Base-by-base conservation (phyloP, 2,797 vertebrate species). In the Leptatherina wallacei region DNA sequence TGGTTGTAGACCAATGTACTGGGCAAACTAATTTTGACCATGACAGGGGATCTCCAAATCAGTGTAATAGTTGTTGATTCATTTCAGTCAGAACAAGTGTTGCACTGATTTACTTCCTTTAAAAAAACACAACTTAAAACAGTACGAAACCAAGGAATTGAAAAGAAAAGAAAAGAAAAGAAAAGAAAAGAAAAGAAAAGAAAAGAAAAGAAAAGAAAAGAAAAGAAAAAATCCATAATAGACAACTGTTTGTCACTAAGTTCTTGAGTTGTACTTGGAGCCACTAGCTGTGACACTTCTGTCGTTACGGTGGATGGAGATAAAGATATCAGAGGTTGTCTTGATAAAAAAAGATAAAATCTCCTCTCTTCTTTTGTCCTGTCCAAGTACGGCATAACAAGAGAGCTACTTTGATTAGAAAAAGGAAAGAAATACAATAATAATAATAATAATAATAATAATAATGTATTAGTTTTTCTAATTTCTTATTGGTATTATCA, bases 261-360 rank as follows among this genome's bases (percentile, higher is more conserved):
- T 42, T 38, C 65, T 67, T 69, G 61, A 65, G 71, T 82, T 70
- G 68, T 47, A 52, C 73, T 65, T 65, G 6, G 20, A 68, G 60
- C 52, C 49, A 33, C 66, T 69, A 51, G 59, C 49, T 68, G 65
- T 73, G 61, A 62, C 75, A 71, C 51, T 59, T 77, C 22, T 70
- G 66, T 78, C 75, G 54, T 68, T 81, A 68, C 47, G 47, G 33
- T 59, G 63, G 51, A 61, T 54, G 62, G 56, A 80, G 55, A 72
- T 67, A 36, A 80, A 77, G 68, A 65, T 40, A 35, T 71, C 30
- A 77, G 49, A 75, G 22, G 7, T 16, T 18, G 60, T 61, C 65
- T 6, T 30, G 47, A 69, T 27, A 68, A 44, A 32, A 74, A 82
- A 55, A n/a, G n/a, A n/a, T n/a, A n/a, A n/a, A n/a, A n/a, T n/a